Evolutionary conservation across 1,140 invertebrate species (phyloP).

Genomic region (Odontomachus brunneus): DNA sequence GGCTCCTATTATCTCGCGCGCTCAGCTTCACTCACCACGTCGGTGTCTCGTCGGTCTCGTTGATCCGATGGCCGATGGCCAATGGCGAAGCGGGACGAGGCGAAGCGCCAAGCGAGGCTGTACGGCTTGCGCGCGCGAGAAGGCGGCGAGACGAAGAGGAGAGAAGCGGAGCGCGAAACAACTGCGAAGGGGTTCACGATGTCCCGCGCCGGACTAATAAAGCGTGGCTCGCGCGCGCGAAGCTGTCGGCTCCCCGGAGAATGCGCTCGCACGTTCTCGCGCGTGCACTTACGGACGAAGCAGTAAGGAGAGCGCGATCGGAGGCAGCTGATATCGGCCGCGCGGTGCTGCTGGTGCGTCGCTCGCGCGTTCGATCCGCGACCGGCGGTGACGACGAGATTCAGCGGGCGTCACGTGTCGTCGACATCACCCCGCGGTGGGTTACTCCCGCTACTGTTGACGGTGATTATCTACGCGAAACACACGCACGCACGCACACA

Average conservation of each 20-base stretch:
- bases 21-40: conserved; percentile 31
- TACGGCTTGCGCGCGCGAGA: too few species aligned
- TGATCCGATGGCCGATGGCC: conserved; percentile 51
- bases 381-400: conserved; percentile 73
- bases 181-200: conserved; percentile 82
- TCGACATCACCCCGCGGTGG: conserved; percentile 79
- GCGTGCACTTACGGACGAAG: conserved; percentile 46
- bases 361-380: conserved; percentile 67
- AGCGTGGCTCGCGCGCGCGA: conserved; percentile 82
- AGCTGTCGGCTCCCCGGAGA: conserved; percentile 67
- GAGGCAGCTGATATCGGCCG: conserved; percentile 70
- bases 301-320: conserved; percentile 62
- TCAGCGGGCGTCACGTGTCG: conserved; percentile 82
- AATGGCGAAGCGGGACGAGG: conserved; percentile 28
- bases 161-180: conserved; percentile 73
- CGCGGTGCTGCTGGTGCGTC: conserved; percentile 72
- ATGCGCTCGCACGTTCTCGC: conserved; percentile 69
- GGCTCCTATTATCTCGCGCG: conserved; percentile 38
- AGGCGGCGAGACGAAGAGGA: too few species aligned
- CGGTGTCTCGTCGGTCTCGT: conserved; percentile 29
- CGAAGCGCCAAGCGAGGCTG: conserved; percentile 36
- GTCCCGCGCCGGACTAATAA: conserved; percentile 84
- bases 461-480: conserved; percentile 68
- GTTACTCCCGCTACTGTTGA: conserved; percentile 73
- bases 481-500: too few species aligned